Conservation (phyloP, 2,113 vertebrate species). For the Cryptomyrus ogoouensis region DNA sequence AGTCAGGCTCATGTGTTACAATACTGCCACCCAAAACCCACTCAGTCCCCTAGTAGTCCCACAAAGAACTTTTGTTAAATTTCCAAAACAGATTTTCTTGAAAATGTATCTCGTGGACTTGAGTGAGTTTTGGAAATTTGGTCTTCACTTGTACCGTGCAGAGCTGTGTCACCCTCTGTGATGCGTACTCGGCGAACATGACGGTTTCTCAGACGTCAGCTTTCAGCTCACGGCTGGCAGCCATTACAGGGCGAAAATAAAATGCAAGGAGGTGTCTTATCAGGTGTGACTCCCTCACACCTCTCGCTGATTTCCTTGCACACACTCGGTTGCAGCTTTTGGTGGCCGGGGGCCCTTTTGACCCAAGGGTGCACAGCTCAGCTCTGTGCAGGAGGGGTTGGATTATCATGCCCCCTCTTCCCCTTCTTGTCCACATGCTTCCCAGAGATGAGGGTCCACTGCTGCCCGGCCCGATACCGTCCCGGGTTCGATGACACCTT, state of each 20-base stretch:
- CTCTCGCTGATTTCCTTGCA: background rate
- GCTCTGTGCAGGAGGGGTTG: background rate
- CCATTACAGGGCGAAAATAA: background rate
- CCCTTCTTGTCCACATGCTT: background rate
- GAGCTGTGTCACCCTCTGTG: background rate
- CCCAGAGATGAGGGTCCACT: background rate
- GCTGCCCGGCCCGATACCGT: background rate
- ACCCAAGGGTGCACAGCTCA: background rate
- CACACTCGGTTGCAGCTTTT: background rate
- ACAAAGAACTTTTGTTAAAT: background rate
- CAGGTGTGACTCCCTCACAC: background rate
- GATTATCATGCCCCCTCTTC: background rate
- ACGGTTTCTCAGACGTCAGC: background rate
- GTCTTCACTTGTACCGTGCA: background rate
- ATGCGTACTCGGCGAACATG: background rate
- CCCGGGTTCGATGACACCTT: background rate
- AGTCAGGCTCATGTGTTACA: background rate
- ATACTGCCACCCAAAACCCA: background rate
- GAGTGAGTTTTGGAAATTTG: background rate
- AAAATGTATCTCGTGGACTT: background rate
- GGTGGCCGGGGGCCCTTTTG: background rate
- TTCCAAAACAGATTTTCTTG: background rate
- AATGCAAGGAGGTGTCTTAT: background rate
- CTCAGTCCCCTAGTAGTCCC: background rate
- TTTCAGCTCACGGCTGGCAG: background rate